These are phyloP conservation scores for Anolis sagrei DNA, from an alignment of 2,113 vertebrate genomes.

Conservation along the genomic window DNA sequence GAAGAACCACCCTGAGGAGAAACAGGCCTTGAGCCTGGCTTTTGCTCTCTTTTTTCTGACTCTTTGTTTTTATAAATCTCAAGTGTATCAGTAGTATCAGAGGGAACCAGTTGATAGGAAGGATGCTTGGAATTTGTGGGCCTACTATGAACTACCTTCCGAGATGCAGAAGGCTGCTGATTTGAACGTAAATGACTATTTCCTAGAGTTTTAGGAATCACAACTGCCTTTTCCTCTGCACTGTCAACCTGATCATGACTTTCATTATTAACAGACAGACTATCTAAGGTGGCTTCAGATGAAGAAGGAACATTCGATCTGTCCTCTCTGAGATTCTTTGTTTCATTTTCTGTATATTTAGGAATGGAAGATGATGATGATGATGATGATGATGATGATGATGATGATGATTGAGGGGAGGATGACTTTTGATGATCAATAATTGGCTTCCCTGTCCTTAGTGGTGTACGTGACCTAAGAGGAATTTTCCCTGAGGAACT, in stretches of 20 bases:
- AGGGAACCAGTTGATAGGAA: constrained; percentile 47
- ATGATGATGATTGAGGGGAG: background rate
- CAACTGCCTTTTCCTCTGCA: constrained; percentile 20
- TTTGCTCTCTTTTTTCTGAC: constrained; percentile 44
- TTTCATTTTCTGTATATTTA: constrained; percentile 66
- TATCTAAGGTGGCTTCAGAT: constrained; percentile 32
- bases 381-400: background rate
- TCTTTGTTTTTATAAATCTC: constrained; percentile 48
- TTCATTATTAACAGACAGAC: constrained; percentile 30
- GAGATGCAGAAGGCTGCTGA: constrained; percentile 37
- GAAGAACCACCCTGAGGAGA: constrained; percentile 33
- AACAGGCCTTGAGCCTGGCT: constrained; percentile 35
- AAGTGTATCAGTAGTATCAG: background rate
- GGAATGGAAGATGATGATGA: constrained; percentile 32
- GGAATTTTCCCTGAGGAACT: constrained; percentile 78
- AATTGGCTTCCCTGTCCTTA: constrained; percentile 25
- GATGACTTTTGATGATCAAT: constrained; percentile 36
- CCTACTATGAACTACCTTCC: constrained; percentile 44
- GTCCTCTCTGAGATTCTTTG: constrained; percentile 51
- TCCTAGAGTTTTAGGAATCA: constrained; percentile 54
- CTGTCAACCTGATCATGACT: constrained; percentile 42
- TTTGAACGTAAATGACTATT: constrained; percentile 12
- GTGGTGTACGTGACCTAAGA: constrained; percentile 53
- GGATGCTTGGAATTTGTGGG: constrained; percentile 42
- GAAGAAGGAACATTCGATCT: constrained; percentile 44